phyloP scores from a whole-genome alignment of 1,140 invertebrate genomes.

The Lasioglossum albipes region DNA sequence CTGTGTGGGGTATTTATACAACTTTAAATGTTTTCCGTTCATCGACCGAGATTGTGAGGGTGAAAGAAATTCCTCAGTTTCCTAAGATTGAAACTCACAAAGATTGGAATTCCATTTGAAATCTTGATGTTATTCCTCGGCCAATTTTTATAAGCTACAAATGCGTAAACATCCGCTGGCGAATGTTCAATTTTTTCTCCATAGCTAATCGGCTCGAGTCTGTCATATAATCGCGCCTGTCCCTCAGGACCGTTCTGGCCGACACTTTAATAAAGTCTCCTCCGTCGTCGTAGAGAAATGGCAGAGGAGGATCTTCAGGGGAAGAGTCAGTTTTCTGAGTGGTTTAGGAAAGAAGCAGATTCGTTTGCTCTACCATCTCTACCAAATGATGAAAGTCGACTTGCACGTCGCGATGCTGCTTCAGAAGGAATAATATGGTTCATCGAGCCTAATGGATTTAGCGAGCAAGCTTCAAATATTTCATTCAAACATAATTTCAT shows the following conservation, averaged over 20 bases:
- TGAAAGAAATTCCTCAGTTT: too few species aligned
- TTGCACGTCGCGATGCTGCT: conserved; percentile 18
- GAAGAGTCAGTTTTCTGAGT: conserved; percentile 51
- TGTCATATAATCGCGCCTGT: conserved; percentile 40
- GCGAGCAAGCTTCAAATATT: not conserved
- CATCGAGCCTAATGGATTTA: conserved; percentile 1
- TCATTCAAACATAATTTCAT: conserved; percentile 10
- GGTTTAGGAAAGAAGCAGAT: not conserved
- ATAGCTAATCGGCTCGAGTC: conserved; percentile 34
- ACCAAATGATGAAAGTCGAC: conserved; percentile 42
- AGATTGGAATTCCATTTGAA: too few species aligned
- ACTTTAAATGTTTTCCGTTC: too few species aligned
- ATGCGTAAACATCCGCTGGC: too few species aligned
- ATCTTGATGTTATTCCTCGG: too few species aligned
- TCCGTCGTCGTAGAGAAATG: conserved; percentile 7
- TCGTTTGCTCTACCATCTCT: conserved; percentile 14
- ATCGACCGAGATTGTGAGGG: too few species aligned
- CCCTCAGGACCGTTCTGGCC: conserved; percentile 21
- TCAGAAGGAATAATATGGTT: conserved; percentile 30
- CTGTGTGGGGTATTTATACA: too few species aligned
- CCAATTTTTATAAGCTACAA: too few species aligned
- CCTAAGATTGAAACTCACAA: too few species aligned
- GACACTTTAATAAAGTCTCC: conserved; percentile 43
- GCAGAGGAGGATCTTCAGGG: conserved; percentile 1
- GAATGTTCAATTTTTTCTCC: conserved; percentile 26